phyloP scores from a whole-genome alignment of 2,888 invertebrate species.

The Polylopha cassiicola region DNA sequence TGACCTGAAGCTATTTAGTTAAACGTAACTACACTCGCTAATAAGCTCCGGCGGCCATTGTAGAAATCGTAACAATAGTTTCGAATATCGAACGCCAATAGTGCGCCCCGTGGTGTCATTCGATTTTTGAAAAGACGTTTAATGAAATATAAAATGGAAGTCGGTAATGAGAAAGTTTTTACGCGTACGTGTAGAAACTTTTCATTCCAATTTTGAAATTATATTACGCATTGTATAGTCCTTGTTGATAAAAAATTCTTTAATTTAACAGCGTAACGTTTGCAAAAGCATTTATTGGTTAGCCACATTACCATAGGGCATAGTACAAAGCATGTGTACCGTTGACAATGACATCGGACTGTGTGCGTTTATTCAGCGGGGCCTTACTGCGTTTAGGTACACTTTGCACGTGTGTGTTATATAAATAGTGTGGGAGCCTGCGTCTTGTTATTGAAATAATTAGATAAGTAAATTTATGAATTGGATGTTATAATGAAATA shows the following conservation, averaged over 20 bases:
- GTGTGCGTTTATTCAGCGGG: conserved; percentile 15
- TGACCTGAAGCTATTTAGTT: conserved; percentile 60
- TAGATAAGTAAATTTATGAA: no score
- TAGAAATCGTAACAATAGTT: conserved; percentile 43
- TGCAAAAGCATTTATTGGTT: conserved; percentile 10
- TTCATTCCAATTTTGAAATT: no score
- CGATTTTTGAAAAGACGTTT: conserved; percentile 8
- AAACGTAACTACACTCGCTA: conserved; percentile 61
- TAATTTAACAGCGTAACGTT: conserved; percentile 7
- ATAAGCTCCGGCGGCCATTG: conserved; percentile 65
- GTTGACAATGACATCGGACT: no score
- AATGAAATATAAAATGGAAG: conserved; percentile 6
- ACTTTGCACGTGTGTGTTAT: conserved; percentile 1
- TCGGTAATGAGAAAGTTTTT: neutral
- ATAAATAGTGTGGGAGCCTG: no score
- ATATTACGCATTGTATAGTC: no score
- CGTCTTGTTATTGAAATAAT: no score
- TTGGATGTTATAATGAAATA: no score
- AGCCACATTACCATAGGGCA: conserved; percentile 17
- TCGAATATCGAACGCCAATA: conserved; percentile 41
- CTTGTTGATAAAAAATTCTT: no score
- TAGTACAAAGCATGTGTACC: no score
- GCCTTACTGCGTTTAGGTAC: conserved; percentile 14
- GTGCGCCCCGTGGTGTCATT: conserved; percentile 34
- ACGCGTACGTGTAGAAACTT: no score